phyloP scores from a whole-genome alignment of 2,797 vertebrate species.

The Taeniopygia guttata region DNA sequence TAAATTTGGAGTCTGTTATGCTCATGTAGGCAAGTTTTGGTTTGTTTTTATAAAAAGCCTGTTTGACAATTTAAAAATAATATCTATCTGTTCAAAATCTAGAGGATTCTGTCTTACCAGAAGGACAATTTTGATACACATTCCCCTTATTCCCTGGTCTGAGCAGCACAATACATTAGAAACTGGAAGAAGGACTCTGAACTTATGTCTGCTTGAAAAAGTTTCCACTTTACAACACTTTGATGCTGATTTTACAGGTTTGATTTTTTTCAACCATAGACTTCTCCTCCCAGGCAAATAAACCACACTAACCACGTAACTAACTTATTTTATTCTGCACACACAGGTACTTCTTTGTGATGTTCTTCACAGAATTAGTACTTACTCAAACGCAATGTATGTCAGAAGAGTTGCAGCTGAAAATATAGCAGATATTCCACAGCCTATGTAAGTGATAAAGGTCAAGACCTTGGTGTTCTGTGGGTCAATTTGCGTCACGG shows the following conservation, averaged over 20 bases:
- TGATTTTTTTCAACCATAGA: not conserved
- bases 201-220: not conserved
- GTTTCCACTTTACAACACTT: not conserved
- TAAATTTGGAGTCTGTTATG: not conserved
- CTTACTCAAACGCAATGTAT: constrained; percentile 97
- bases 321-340: not conserved
- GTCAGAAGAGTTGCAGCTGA: constrained; percentile 93
- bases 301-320: not conserved
- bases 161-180: not conserved
- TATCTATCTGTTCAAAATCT: not conserved
- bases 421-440: constrained; percentile 92
- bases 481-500: constrained; percentile 71
- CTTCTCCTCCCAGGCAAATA: not conserved
- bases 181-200: not conserved
- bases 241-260: not conserved
- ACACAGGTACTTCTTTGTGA: not conserved
- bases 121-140: not conserved
- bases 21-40: not conserved
- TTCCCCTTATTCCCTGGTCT: not conserved
- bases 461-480: constrained; percentile 85
- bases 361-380: constrained; percentile 30
- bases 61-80: not conserved
- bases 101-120: not conserved
- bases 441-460: constrained; percentile 93
- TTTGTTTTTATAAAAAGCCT: not conserved